Percentiles rank a stretch among this genome's conserved stretches.
Evolutionary conservation across 2,888 invertebrate species (phyloP).

Genomic region (Ctenicera cuprea): DNA sequence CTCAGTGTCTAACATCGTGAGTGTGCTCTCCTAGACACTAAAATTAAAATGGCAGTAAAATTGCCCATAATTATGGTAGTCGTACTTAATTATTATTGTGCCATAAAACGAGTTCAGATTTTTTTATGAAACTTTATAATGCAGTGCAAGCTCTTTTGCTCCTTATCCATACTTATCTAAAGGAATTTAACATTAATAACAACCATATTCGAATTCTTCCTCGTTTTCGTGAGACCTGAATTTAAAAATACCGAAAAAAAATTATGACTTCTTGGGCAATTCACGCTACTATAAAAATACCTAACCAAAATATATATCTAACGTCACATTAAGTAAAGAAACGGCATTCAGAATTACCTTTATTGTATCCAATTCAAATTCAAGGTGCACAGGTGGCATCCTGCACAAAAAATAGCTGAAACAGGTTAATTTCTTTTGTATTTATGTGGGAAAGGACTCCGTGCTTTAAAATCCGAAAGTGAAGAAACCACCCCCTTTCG

Average conservation of each 20-base stretch:
- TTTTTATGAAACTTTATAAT: conserved; percentile 35
- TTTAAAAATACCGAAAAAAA: background rate
- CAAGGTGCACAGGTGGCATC: conserved; percentile 44
- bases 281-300: background rate
- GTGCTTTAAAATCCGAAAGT: conserved; percentile 31
- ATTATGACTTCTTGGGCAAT: background rate
- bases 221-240: background rate
- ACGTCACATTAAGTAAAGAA: conserved; percentile 25
- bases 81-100: conserved; percentile 46
- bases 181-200: conserved; percentile 7
- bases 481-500: conserved; percentile 42
- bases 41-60: conserved; percentile 50
- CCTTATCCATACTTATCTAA: background rate
- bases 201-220: conserved; percentile 7
- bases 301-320: conserved; percentile 26
- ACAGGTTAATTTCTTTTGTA: conserved; percentile 68
- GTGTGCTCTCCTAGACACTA: conserved; percentile 34
- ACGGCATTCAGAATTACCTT: conserved; percentile 37
- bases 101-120: conserved; percentile 39
- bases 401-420: conserved; percentile 54
- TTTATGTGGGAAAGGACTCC: conserved; percentile 66
- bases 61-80: conserved; percentile 46
- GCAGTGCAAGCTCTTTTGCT: conserved; percentile 15
- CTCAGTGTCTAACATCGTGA: conserved; percentile 39
- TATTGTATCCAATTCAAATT: conserved; percentile 41